phyloP scores from a whole-genome alignment of 2,113 vertebrate species.

The Pomatostomus ruficeps region DNA sequence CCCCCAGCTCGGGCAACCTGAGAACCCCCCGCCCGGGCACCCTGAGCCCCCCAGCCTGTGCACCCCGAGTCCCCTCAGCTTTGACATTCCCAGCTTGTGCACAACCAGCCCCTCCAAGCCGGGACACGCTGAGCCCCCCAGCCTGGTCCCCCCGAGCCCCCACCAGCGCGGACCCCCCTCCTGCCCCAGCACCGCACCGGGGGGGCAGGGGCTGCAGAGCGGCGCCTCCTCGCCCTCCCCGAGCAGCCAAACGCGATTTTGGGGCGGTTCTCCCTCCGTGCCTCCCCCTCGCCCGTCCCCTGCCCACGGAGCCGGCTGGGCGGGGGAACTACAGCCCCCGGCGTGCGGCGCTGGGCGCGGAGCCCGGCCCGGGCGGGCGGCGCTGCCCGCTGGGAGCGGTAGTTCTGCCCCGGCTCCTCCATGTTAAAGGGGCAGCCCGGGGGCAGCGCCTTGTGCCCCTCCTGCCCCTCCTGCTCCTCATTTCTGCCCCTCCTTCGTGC shows the following conservation, averaged over 20 bases:
- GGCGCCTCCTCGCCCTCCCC: neutral
- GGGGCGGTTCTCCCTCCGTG: neutral
- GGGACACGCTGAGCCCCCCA: neutral
- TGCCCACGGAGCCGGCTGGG: neutral
- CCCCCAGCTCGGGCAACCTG: neutral
- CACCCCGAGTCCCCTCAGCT: neutral
- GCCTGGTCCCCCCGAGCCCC: neutral
- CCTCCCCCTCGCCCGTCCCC: too few relatives aligned
- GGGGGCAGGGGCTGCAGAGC: neutral
- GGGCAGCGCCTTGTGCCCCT: neutral
- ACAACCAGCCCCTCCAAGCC: neutral
- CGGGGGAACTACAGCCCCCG: neutral
- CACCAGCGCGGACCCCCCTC: neutral
- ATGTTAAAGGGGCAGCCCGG: conserved; percentile 12
- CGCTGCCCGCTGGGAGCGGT: conserved; percentile 11
- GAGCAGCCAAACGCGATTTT: rapidly evolving
- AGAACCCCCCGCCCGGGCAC: neutral
- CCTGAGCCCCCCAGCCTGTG: too few relatives aligned
- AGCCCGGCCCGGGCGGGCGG: neutral
- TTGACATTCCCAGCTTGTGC: neutral
- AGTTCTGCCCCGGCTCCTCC: neutral
- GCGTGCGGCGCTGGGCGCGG: neutral
- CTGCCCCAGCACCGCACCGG: neutral
- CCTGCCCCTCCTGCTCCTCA: rapidly evolving
- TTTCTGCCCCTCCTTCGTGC: too few relatives aligned